Conservation (phyloP, 2,888 invertebrate species). For the Perizoma affinitatum region DNA sequence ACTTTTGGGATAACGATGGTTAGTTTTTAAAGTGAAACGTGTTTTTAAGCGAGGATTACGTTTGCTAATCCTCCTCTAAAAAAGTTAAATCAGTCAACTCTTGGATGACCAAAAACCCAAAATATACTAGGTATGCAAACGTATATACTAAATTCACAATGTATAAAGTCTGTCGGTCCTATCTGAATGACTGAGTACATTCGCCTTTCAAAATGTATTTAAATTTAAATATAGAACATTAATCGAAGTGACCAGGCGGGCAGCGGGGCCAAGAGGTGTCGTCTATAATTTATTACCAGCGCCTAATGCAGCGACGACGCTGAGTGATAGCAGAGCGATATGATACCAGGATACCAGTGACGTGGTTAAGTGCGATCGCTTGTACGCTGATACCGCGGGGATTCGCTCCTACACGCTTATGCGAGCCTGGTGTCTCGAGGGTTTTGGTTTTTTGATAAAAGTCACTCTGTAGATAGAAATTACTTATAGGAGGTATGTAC, state of each 20-base stretch:
- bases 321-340: conserved; percentile 74
- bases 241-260: conserved; percentile 66
- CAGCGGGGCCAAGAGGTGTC: conserved; percentile 63
- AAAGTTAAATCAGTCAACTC: too few relatives aligned
- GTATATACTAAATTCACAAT: too few relatives aligned
- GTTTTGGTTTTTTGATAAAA: conserved; percentile 28
- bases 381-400: conserved; percentile 76
- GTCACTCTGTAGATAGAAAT: conserved; percentile 11
- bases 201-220: conserved; percentile 42
- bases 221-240: conserved; percentile 53
- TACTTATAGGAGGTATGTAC: background rate
- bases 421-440: conserved; percentile 51
- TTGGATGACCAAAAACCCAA: too few relatives aligned
- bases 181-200: conserved; percentile 39
- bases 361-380: conserved; percentile 81
- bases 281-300: conserved; percentile 67
- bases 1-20: too few relatives aligned
- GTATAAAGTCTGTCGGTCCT: background rate
- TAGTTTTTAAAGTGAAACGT: too few relatives aligned
- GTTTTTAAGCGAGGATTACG: too few relatives aligned
- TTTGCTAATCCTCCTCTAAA: too few relatives aligned
- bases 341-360: conserved; percentile 73
- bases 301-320: conserved; percentile 67
- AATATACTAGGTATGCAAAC: too few relatives aligned
- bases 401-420: conserved; percentile 62